Conservation (phyloP, 2,797 vertebrate genomes). For the Brachyrhaphis roseni region DNA sequence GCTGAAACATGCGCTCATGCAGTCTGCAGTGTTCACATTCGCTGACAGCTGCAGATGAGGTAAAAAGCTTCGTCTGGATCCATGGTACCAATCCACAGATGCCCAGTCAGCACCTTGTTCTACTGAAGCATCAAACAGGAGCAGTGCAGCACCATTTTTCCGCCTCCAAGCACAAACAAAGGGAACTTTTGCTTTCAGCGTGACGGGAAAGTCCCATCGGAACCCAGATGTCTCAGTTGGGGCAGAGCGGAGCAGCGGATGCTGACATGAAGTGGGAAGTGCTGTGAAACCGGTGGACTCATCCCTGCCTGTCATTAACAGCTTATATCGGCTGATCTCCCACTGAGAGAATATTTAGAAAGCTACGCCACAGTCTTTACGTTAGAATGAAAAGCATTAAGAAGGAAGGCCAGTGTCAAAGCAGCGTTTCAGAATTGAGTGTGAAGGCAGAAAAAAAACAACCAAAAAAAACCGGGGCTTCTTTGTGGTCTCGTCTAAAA, state of each 20-base stretch:
- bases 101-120: slow-evolving; percentile 29
- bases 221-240: slow-evolving; percentile 48
- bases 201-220: slow-evolving; percentile 58
- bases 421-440: neutral
- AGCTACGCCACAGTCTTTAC: slow-evolving; percentile 9
- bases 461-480: neutral
- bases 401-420: neutral
- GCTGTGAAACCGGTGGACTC: slow-evolving; percentile 31
- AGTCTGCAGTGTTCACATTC: slow-evolving; percentile 41
- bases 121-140: slow-evolving; percentile 68
- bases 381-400: neutral
- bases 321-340: slow-evolving; percentile 52
- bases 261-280: slow-evolving; percentile 27
- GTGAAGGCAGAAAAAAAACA: neutral
- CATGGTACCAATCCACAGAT: slow-evolving; percentile 40
- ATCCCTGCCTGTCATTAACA: slow-evolving; percentile 67
- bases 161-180: slow-evolving; percentile 46
- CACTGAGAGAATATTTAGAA: slow-evolving; percentile 33
- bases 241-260: slow-evolving; percentile 6
- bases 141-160: slow-evolving; percentile 39
- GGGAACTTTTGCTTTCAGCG: slow-evolving; percentile 34
- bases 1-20: slow-evolving; percentile 9
- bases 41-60: slow-evolving; percentile 28
- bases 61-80: slow-evolving; percentile 30
- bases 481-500: neutral